Percentiles rank a stretch among this genome's conserved stretches.
Conservation (phyloP, 2,113 vertebrate genomes). For the Conger conger region DNA sequence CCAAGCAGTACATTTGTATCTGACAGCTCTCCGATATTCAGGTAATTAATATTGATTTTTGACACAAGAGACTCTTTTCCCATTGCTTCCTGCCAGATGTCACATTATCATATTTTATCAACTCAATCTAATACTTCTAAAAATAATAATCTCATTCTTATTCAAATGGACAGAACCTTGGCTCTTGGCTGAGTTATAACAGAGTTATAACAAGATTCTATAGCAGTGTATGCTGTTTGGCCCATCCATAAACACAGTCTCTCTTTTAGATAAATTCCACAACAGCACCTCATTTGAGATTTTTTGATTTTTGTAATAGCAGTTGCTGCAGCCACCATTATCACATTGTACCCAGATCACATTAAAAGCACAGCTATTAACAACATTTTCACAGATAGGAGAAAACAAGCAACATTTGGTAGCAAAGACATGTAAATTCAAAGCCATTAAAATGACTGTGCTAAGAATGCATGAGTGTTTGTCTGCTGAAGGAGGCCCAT, state of each 20-base stretch:
- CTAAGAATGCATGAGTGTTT: too few species aligned
- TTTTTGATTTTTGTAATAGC: background rate
- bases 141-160: background rate
- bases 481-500: background rate
- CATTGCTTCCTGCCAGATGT: constrained; percentile 56
- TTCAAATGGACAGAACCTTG: background rate
- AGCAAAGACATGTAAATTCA: too few species aligned
- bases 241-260: background rate
- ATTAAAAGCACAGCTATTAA: background rate
- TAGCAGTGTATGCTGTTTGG: background rate
- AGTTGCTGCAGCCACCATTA: background rate
- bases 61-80: constrained; percentile 45
- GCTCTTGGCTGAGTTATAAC: background rate
- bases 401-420: too few species aligned
- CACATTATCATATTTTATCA: constrained; percentile 53
- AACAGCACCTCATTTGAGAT: background rate
- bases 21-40: constrained; percentile 62
- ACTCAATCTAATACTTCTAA: constrained; percentile 31
- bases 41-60: constrained; percentile 72
- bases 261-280: too few species aligned
- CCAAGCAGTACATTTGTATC: constrained; percentile 53
- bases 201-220: background rate
- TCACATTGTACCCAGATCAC: background rate
- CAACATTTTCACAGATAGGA: background rate
- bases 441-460: too few species aligned